These are phyloP conservation scores for Drosophila setifemur DNA, from an alignment of 1,140 invertebrate species.

Conservation along the genomic window DNA sequence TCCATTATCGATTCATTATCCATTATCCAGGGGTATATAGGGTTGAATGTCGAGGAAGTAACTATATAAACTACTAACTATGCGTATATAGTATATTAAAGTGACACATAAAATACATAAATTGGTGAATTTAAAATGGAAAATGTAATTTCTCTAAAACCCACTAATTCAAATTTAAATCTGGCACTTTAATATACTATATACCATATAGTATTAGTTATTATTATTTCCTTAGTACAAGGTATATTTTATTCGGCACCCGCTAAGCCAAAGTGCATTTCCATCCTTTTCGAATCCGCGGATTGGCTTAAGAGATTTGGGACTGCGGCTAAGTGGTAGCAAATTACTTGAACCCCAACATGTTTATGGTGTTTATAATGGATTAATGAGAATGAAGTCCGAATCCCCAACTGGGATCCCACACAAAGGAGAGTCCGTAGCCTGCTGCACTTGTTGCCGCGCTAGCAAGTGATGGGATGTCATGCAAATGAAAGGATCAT, in stretches of 20 bases:
- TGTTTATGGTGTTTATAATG: neutral
- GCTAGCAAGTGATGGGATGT: constrained; percentile 27
- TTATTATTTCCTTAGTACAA: neutral
- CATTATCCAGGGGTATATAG: neutral
- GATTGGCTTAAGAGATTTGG: constrained; percentile 29
- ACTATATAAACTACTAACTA: neutral
- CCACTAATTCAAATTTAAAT: too few species aligned
- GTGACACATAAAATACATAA: neutral
- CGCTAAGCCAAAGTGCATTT: too few species aligned
- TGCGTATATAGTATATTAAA: neutral
- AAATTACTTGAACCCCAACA: constrained; percentile 41
- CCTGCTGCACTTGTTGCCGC: constrained; percentile 12
- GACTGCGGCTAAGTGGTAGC: constrained; percentile 39
- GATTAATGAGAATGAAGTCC: neutral
- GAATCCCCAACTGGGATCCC: neutral
- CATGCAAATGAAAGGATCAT: constrained; percentile 62
- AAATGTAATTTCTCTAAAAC: too few species aligned
- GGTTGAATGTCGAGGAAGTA: too few species aligned
- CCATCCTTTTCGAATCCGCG: neutral
- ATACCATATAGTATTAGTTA: too few species aligned
- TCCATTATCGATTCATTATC: too few species aligned
- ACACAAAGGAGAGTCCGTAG: constrained; percentile 12
- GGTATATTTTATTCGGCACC: too few species aligned
- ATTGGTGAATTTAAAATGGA: too few species aligned
- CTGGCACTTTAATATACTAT: too few species aligned